A percentile compares a stretch with the other conserved stretches of the same genome.
Conservation (phyloP, 2,888 invertebrate genomes). For the Drosophila demipolita region DNA sequence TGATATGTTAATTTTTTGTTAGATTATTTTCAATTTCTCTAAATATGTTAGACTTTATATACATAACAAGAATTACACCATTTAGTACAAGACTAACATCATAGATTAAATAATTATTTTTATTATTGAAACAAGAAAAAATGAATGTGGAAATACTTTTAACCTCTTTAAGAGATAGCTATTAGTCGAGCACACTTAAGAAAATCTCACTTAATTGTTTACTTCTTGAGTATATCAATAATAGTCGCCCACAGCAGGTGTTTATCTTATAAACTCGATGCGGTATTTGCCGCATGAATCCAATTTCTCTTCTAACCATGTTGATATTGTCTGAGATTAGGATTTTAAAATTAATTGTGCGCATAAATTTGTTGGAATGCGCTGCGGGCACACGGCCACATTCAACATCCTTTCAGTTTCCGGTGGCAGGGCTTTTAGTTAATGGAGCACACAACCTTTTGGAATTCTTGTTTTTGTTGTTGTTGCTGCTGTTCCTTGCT, state of each 20-base stretch:
- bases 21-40: not conserved
- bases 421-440: conserved; percentile 48
- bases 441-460: conserved; percentile 67
- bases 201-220: not conserved
- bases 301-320: conserved; percentile 34
- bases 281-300: conserved; percentile 36
- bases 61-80: too few species aligned
- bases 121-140: too few species aligned
- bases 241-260: conserved; percentile 31
- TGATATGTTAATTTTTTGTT: not conserved
- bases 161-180: not conserved
- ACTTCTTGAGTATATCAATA: conserved; percentile 25
- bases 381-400: conserved; percentile 18
- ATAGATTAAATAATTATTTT: too few species aligned
- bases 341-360: conserved; percentile 79
- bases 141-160: not conserved
- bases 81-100: too few species aligned
- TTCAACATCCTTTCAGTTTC: conserved; percentile 48
- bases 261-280: conserved; percentile 27
- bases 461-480: conserved; percentile 38
- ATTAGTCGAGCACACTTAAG: not conserved
- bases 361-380: conserved; percentile 64
- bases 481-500: conserved; percentile 21
- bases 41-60: too few species aligned
- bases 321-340: conserved; percentile 69